Base-by-base conservation (phyloP, 2,888 invertebrate species). In the Hyposoter didymator region DNA sequence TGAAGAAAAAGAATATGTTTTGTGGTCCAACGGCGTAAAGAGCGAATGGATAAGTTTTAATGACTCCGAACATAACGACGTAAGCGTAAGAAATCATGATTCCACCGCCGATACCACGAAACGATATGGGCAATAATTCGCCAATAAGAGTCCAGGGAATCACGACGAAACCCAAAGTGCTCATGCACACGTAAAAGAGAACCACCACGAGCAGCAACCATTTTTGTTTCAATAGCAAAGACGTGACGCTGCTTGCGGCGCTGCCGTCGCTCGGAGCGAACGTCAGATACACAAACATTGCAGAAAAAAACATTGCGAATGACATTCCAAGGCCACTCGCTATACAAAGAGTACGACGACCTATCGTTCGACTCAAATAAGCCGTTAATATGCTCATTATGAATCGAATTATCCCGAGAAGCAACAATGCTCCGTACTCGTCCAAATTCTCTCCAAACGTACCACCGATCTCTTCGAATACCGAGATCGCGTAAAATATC, bases 91-190 rank as follows among this genome's bases (percentile, higher is more conserved):
- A 94, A 17, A 95, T 91, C 88, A 95, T 91, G 3, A 95, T 35
- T 1, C 95, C 95, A 0, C 95, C 94, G 10, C 95, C 93, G 74
- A 94, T 93, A 0, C 95, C 95, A 74, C 95, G 93, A 2, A 95
- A 94, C 83, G 94, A 94, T 14, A 95, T 94, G 1, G 95, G 95
- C 47, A 95, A 89, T 12, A 95, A 89, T 91, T 95, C 95, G 6
- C 94, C 94, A 32, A 95, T 95, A 35, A 96, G 89, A 4, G 95
- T 95, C 96, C 96, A 96, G 0, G 96, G 96, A 79, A 96, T 95
- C 8, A 95, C 95, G 75, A 95, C 90, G 88, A 95, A 94, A 0
- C 95, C 95, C 10, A 95, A 87, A 0, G 95, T 94, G 87, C 95
- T 94, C 86, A 94, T 94, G 84, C 94, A 94, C 7, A 95, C 95